Evolutionary conservation across 2,888 invertebrate genomes (phyloP).

Genomic region (Brenthis ino): DNA sequence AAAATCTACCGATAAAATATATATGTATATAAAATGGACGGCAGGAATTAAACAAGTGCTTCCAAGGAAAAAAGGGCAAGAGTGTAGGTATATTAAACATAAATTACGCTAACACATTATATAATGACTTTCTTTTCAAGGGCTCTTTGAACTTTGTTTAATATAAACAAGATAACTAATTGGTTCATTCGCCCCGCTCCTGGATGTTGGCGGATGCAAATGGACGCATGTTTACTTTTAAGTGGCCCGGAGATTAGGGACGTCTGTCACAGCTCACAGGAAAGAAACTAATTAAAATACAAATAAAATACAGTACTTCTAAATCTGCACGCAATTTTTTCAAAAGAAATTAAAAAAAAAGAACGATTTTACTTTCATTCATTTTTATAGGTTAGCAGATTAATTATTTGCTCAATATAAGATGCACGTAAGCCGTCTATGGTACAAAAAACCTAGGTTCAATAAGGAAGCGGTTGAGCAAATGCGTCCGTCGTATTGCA

Average conservation of each 20-base stretch:
- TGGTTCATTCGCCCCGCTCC: slow-evolving; percentile 41
- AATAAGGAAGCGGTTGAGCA: slow-evolving; percentile 18
- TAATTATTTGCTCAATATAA: background rate
- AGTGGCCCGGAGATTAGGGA: slow-evolving; percentile 39
- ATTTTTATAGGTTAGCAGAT: background rate
- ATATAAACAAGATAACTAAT: slow-evolving; percentile 39
- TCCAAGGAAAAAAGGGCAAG: background rate
- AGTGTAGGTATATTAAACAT: slow-evolving; percentile 8
- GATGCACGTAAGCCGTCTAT: background rate
- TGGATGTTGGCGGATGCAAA: slow-evolving; percentile 39
- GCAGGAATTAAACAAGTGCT: background rate
- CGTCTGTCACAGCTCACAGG: slow-evolving; percentile 37
- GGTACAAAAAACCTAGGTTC: background rate
- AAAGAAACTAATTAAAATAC: slow-evolving; percentile 33
- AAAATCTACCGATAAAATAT: background rate
- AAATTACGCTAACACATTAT: slow-evolving; percentile 22
- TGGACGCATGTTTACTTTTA: slow-evolving; percentile 40
- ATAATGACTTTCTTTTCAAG: slow-evolving; percentile 36
- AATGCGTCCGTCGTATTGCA: slow-evolving; percentile 11
- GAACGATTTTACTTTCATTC: background rate
- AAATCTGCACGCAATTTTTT: slow-evolving; percentile 16
- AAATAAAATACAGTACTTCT: slow-evolving; percentile 13
- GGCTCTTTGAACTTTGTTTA: slow-evolving; percentile 39
- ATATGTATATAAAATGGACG: slow-evolving; percentile 2
- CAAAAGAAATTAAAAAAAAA: background rate